Base-by-base conservation (phyloP, 2,113 vertebrate genomes). In the Xenus cinereus region DNA sequence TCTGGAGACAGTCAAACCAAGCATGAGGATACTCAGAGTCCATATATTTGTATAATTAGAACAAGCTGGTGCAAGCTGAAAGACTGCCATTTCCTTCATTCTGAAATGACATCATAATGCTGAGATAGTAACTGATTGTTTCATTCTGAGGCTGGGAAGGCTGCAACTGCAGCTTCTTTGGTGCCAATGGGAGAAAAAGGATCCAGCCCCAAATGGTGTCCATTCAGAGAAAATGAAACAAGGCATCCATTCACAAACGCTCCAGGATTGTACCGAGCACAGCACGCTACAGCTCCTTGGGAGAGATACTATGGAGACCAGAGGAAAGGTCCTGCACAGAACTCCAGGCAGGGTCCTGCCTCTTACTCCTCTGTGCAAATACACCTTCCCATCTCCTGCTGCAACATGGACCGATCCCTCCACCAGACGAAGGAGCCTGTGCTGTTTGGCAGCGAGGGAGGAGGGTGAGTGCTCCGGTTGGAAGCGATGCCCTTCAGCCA, bases 171-270 rank as follows among this genome's bases (percentile, higher is more conserved):
- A 90, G 88, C 33, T 89, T 81, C 83, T 74, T 74, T 66, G 39
- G 79, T 68, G 69, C 73, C 90, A 95, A 17, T 8, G 6, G 23
- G 63, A 80, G 92, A 95, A 92, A 94, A 95, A 87, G 86, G 76
- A 88, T 89, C 83, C 88, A 95, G 86, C 64, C 64, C 88, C 90
- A 84, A 78, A 75, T 90, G 69, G 86, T 60, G 90, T 50, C 76
- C 90, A 93, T 93, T 97, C 88, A 92, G 84, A 84, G 85, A 64
- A 84, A 59, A 75, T 7, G 9, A 68, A 92, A 96, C 90, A 95
- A 81, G 1, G 5, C 39, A 11, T 35, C 39, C 51, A 90, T 90
- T 90, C 66, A 89, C 20, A 59, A 77, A 21, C 54, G 20, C 48
- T 43, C 27, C 28, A 33, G 84, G 45, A n/a, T 57, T 23, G 84